phyloP scores from a whole-genome alignment of 1,140 invertebrate genomes.

The Pemphigus obesinymphae region DNA sequence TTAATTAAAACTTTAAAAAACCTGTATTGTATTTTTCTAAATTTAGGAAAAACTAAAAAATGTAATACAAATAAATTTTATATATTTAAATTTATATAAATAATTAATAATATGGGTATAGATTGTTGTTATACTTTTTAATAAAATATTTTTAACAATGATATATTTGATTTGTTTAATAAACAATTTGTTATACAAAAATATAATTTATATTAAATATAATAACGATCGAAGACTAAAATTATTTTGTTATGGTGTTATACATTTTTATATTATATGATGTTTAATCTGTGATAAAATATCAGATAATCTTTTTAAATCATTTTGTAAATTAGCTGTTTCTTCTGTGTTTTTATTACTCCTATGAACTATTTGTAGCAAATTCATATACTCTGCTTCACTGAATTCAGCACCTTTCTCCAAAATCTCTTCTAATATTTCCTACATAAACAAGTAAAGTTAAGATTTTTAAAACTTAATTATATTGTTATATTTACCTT shows the following conservation, averaged over 20 bases:
- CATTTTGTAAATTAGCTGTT: conserved; percentile 51
- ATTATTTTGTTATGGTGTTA: not conserved
- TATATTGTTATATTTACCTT: conserved; percentile 58
- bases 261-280: no score
- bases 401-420: conserved; percentile 79
- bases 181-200: not conserved
- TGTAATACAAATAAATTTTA: no score
- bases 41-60: no score
- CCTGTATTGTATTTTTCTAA: no score
- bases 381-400: conserved; percentile 80
- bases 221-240: not conserved
- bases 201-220: not conserved
- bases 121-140: not conserved
- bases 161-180: not conserved
- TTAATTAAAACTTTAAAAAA: no score
- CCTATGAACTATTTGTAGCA: conserved; percentile 66
- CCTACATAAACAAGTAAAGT: conserved; percentile 55
- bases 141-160: not conserved
- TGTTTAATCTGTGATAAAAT: conserved; percentile 52
- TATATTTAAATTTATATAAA: not conserved
- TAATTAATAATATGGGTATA: not conserved
- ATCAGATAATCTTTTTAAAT: conserved; percentile 61
- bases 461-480: not conserved
- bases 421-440: conserved; percentile 74
- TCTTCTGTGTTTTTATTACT: conserved; percentile 53